Evolutionary conservation across 2,888 invertebrate genomes (phyloP).

Genomic region (Pseudoips prasinana): DNA sequence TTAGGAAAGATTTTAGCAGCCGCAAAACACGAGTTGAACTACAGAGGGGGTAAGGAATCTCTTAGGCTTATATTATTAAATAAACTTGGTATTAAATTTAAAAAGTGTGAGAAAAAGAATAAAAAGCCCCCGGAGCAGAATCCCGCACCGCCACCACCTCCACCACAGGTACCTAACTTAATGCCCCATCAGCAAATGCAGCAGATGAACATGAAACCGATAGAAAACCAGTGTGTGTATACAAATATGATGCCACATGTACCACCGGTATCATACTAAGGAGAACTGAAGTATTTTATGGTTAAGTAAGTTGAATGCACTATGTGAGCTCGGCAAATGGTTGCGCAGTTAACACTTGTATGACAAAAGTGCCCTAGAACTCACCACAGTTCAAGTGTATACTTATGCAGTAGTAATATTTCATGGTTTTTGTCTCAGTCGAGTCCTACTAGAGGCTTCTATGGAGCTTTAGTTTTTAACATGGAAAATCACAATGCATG

Average conservation of each 20-base stretch:
- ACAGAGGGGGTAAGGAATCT: slow-evolving; percentile 70
- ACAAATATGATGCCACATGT: slow-evolving; percentile 70
- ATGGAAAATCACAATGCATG: too few species aligned
- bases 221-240: slow-evolving; percentile 67
- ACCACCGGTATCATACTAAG: slow-evolving; percentile 62
- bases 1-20: slow-evolving; percentile 69
- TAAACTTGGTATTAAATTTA: slow-evolving; percentile 74
- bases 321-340: slow-evolving; percentile 5
- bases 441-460: too few species aligned
- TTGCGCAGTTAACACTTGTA: background rate
- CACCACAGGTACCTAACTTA: slow-evolving; percentile 33
- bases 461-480: too few species aligned
- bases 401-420: too few species aligned
- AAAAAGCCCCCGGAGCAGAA: slow-evolving; percentile 62
- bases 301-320: background rate
- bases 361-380: too few species aligned
- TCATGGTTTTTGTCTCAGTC: too few species aligned
- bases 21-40: slow-evolving; percentile 68
- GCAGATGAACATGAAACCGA: slow-evolving; percentile 51
- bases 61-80: slow-evolving; percentile 68
- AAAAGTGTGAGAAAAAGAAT: slow-evolving; percentile 74
- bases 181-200: slow-evolving; percentile 47
- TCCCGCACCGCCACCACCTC: slow-evolving; percentile 34
- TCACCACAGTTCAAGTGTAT: too few species aligned
- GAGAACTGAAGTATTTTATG: slow-evolving; percentile 1